These are phyloP conservation scores for Mormyrus hasselquistii DNA, from an alignment of 2,797 vertebrate species.

Conservation along the genomic window DNA sequence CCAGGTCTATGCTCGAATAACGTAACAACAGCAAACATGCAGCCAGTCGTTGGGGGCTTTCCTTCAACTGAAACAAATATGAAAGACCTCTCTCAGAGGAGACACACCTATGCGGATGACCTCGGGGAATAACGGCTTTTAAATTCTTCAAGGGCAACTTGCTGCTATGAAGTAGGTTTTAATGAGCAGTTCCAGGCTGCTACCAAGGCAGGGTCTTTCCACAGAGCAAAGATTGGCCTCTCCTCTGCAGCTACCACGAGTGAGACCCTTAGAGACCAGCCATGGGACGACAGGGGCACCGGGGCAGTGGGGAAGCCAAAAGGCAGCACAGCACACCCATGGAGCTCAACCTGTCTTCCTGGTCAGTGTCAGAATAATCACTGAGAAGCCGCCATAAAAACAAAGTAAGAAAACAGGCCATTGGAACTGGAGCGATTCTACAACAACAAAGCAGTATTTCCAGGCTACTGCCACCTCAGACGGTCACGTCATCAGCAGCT, in stretches of 20 bases:
- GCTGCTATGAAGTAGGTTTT: neutral
- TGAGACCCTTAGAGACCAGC: neutral
- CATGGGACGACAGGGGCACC: neutral
- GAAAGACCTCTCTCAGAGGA: conserved; percentile 5
- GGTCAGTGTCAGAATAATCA: neutral
- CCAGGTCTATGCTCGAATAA: neutral
- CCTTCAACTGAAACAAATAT: conserved; percentile 2
- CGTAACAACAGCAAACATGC: neutral
- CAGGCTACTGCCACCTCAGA: neutral
- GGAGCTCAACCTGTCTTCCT: neutral
- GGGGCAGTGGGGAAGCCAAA: neutral
- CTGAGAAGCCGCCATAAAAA: neutral
- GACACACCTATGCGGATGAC: neutral
- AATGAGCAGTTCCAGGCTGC: neutral
- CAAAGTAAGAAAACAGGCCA: neutral
- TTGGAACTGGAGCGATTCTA: neutral
- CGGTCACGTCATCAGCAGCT: neutral
- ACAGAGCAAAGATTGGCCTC: neutral
- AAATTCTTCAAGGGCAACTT: neutral
- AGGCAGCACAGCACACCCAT: neutral
- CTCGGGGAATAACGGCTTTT: neutral
- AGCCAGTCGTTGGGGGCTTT: conserved; percentile 7
- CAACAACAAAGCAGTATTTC: neutral
- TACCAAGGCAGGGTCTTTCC: neutral
- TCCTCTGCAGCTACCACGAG: neutral